phyloP scores from a whole-genome alignment of 1,140 invertebrate genomes.

The Phortica variegata region DNA sequence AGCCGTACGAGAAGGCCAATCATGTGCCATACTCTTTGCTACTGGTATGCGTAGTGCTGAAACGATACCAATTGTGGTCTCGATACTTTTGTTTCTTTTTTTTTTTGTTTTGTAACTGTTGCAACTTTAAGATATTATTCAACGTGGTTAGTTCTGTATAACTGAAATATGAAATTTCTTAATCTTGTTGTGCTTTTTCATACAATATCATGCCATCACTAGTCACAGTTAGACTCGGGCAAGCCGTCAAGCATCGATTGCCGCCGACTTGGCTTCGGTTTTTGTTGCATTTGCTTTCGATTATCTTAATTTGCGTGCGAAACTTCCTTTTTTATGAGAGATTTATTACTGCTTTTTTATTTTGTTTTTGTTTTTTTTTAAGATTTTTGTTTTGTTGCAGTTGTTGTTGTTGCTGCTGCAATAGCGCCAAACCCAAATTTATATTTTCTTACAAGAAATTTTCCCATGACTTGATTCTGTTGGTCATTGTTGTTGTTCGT shows the following conservation, averaged over 20 bases:
- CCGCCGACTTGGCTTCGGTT: constrained; percentile 40
- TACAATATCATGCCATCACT: background rate
- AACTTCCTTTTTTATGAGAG: constrained; percentile 47
- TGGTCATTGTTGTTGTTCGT: constrained; percentile 18
- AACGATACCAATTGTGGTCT: too few relatives aligned
- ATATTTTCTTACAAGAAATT: constrained; percentile 54
- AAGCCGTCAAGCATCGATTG: constrained; percentile 35
- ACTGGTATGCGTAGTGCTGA: too few relatives aligned
- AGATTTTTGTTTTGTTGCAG: constrained; percentile 1
- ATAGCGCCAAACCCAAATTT: constrained; percentile 48
- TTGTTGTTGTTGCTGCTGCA: constrained; percentile 2
- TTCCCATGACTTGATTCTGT: constrained; percentile 49
- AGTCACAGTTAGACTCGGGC: background rate
- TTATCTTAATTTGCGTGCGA: constrained; percentile 57
- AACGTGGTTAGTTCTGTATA: too few relatives aligned
- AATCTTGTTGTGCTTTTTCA: constrained; percentile 35
- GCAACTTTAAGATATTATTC: too few relatives aligned
- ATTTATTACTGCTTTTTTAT: constrained; percentile 4
- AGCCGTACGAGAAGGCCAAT: too few relatives aligned
- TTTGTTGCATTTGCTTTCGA: constrained; percentile 53
- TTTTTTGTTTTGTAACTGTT: too few relatives aligned
- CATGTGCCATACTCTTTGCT: too few relatives aligned
- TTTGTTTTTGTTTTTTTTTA: constrained; percentile 1
- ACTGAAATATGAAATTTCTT: too few relatives aligned
- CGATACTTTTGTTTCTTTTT: too few relatives aligned